A percentile compares a stretch with the other conserved stretches of the same genome.
Conservation (phyloP, 2,113 vertebrate genomes). For the Chamaetylas fuelleborni region DNA sequence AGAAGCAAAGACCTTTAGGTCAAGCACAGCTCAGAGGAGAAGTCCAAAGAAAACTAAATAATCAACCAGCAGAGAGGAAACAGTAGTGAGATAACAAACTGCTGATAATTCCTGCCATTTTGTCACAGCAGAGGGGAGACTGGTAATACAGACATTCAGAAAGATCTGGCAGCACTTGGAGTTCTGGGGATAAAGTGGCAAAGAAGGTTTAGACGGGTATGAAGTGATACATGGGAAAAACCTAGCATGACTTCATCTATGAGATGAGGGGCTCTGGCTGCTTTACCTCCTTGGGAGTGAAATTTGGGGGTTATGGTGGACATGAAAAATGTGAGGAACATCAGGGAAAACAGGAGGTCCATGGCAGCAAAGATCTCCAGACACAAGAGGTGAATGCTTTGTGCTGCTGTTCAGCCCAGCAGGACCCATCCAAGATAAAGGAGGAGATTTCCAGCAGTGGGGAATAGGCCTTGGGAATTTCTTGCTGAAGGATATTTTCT, state of each 20-base stretch:
- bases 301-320: neutral
- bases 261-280: neutral
- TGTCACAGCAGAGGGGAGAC: neutral
- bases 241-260: neutral
- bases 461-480: neutral
- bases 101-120: neutral
- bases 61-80: neutral
- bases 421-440: neutral
- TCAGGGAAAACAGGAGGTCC: neutral
- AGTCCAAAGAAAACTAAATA: neutral
- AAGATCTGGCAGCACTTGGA: neutral
- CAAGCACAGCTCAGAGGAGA: neutral
- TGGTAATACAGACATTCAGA: neutral
- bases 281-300: neutral
- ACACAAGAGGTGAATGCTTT: neutral
- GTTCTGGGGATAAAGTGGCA: neutral
- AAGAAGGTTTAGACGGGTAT: neutral
- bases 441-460: neutral
- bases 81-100: neutral
- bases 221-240: neutral
- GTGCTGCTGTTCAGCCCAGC: neutral
- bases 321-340: neutral
- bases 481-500: neutral
- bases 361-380: neutral
- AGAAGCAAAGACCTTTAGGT: neutral